Percentiles rank a stretch among this genome's conserved stretches.
phyloP scores from a whole-genome alignment of 2,797 vertebrate species.

The Hirundo rustica region DNA sequence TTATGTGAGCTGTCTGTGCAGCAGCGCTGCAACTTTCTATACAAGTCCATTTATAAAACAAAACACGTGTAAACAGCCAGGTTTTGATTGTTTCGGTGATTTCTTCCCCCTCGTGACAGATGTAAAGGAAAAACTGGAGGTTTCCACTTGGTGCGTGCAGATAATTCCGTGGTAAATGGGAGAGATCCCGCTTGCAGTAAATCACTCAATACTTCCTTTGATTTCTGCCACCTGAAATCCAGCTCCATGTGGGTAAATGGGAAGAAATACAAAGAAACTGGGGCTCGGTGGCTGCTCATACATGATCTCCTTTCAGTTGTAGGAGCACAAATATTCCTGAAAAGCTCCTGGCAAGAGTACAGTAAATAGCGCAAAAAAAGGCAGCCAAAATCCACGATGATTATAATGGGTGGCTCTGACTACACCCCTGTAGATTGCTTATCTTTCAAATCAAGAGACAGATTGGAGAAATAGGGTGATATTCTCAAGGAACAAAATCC shows the following conservation, averaged over 20 bases:
- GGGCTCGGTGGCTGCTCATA: accelerated
- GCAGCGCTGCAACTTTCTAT: slow-evolving; percentile 28
- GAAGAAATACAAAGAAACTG: not conserved
- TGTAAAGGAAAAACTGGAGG: slow-evolving; percentile 55
- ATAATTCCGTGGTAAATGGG: not conserved
- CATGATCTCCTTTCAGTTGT: not conserved
- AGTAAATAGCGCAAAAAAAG: not conserved
- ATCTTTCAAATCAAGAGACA: not conserved
- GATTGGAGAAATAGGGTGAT: not conserved
- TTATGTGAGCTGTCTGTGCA: slow-evolving; percentile 34
- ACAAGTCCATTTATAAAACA: slow-evolving; percentile 60
- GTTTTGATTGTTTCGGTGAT: slow-evolving; percentile 40
- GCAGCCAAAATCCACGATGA: not conserved
- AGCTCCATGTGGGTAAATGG: not conserved
- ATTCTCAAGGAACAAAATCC: not conserved
- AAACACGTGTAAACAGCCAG: slow-evolving; percentile 60
- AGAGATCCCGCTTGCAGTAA: not conserved
- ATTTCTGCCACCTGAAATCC: slow-evolving; percentile 5
- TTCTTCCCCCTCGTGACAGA: slow-evolving; percentile 54
- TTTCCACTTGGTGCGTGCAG: slow-evolving; percentile 33
- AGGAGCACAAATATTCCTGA: not conserved
- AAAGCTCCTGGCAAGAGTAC: not conserved
- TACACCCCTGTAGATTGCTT: not conserved
- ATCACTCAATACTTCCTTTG: not conserved
- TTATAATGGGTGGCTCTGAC: not conserved